Percentiles rank a stretch among this genome's conserved stretches.
phyloP scores from a whole-genome alignment of 2,888 invertebrate species.

The Nemotelus pantherinus region DNA sequence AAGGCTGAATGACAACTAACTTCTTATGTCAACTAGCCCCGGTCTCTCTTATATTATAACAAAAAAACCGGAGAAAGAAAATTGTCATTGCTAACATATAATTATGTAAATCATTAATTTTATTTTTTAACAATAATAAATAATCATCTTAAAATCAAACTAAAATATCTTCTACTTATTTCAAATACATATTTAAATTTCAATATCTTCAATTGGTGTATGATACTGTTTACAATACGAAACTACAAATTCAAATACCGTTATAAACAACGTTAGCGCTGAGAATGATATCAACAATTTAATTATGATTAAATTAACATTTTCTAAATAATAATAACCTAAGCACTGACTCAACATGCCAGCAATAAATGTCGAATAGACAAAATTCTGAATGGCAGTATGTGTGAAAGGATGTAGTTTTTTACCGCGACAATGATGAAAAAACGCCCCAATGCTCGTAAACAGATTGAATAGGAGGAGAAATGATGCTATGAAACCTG shows the following conservation, averaged over 20 bases:
- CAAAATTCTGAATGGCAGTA: constrained; percentile 31
- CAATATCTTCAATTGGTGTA: constrained; percentile 14
- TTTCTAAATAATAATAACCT: constrained; percentile 33
- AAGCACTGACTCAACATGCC: constrained; percentile 32
- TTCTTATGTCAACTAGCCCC: no score
- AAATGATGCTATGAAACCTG: constrained; percentile 36
- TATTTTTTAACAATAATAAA: no score
- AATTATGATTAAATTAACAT: constrained; percentile 18
- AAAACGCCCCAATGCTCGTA: constrained; percentile 17
- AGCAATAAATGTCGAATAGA: constrained; percentile 22
- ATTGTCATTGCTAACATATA: no score
- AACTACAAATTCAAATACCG: constrained; percentile 15
- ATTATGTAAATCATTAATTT: no score
- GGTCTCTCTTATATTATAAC: no score
- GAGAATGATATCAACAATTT: constrained; percentile 1
- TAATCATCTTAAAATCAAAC: no score
- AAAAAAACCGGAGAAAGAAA: no score
- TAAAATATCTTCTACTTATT: no score
- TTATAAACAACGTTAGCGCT: constrained; percentile 15
- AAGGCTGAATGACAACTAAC: no score
- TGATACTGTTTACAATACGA: constrained; percentile 27
- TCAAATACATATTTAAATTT: constrained; percentile 2
- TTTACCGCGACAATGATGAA: constrained; percentile 28
- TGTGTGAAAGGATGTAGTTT: constrained; percentile 31
- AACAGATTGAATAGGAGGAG: constrained; percentile 26